Evolutionary conservation across 2,888 invertebrate species (phyloP).

Genomic region (Cephus nigrinus): DNA sequence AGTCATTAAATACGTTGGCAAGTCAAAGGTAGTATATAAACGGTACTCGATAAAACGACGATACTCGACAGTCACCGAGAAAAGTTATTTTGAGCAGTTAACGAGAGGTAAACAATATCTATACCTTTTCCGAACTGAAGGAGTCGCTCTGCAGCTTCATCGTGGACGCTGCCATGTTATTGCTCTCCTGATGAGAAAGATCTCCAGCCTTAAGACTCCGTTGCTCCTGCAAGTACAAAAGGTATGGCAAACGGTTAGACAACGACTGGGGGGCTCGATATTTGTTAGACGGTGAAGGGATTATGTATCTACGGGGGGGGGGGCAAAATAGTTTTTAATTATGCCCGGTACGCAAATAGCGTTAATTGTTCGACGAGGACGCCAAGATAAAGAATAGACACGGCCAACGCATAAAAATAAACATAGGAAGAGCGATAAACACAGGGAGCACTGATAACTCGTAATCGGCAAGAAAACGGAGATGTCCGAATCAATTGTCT

Average conservation of each 20-base stretch:
- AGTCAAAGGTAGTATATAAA: background rate
- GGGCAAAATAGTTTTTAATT: slow-evolving; percentile 18
- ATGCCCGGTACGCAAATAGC: slow-evolving; percentile 29
- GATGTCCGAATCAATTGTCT: background rate
- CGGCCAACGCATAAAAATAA: background rate
- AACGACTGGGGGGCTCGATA: background rate
- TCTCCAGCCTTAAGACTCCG: slow-evolving; percentile 86
- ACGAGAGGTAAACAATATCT: background rate
- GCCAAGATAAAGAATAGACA: background rate
- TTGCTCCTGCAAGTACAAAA: slow-evolving; percentile 76
- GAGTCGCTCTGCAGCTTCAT: slow-evolving; percentile 88
- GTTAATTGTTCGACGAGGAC: slow-evolving; percentile 29
- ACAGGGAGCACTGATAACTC: background rate
- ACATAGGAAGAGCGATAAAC: background rate
- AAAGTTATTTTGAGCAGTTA: slow-evolving; percentile 2
- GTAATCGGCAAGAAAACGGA: background rate
- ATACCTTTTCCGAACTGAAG: slow-evolving; percentile 83
- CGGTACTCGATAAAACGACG: background rate
- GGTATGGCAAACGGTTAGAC: slow-evolving; percentile 10
- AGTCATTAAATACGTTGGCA: background rate
- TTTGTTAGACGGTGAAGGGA: background rate
- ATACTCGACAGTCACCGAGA: background rate
- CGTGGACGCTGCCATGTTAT: slow-evolving; percentile 85
- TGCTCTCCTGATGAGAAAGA: slow-evolving; percentile 85
- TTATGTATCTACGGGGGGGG: background rate